Evolutionary conservation across 2,113 vertebrate genomes (phyloP), one percentile per base, ranked within the genome.

Genomic region (Cyanistes caeruleus): DNA sequence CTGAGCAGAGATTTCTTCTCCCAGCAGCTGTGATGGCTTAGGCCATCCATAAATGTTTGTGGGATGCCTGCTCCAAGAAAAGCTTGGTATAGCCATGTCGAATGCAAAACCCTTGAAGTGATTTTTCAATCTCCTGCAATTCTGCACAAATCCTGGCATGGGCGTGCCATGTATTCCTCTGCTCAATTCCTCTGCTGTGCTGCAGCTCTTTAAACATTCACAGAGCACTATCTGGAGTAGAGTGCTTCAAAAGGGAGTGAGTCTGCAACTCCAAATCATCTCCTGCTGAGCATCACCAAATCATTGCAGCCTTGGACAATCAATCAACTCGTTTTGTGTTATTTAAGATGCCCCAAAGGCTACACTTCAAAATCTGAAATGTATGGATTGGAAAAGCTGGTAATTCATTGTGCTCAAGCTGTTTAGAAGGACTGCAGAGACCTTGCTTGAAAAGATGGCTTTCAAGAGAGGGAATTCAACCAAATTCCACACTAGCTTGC

Each of bases 281-380:
- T 92, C 43, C 90, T 49, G 52, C 65, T 82, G 81, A 82, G 87
- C 62, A 41, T 37, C 80, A 76, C 60, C 37, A n/a, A 87, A 48
- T 73, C 70, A 48, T 33, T 1, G 0, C 64, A 89, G 18, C 64
- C 44, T 92, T 64, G 60, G 68, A 46, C 60, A 75, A 74, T 48
- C 11, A 1, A 75, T 81, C 56, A 17, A 15, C 73, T 28, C 41
- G 31, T 25, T 81, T 84, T 72, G 48, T 87, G 63, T 81, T 84
- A 84, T 92, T 93, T 93, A 43, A 82, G n/a, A 58, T 92, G 76
- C 55, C 90, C 77, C 51, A 72, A 92, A 90, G 80, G 65, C 79
- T 90, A 15, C 73, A 65, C 76, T 93, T 96, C 64, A 58, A 84
- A 95, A 89, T 60, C 70, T 87, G 56, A 83, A 89, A 92, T 53